phyloP scores from a whole-genome alignment of 2,113 vertebrate species.

The Toxotes chatareus region DNA sequence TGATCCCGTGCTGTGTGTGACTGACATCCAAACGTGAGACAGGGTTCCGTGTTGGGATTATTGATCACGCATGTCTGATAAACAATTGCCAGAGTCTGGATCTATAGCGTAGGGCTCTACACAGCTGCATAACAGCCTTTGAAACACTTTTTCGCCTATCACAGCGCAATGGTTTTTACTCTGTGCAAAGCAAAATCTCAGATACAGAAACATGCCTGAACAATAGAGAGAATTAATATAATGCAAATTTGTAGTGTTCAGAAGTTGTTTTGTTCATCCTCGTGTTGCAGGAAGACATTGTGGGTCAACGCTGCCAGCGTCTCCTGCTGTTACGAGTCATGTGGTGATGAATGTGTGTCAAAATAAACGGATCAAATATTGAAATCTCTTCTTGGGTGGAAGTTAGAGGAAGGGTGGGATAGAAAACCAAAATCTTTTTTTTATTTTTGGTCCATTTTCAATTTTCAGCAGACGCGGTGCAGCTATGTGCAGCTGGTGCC shows the following conservation, averaged over 20 bases:
- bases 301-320: background rate
- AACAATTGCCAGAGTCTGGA: background rate
- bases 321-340: conserved; percentile 26
- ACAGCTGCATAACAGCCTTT: background rate
- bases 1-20: conserved; percentile 21
- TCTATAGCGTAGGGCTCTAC: conserved; percentile 7
- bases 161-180: background rate
- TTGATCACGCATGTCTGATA: conserved; percentile 34
- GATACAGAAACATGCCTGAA: conserved; percentile 1
- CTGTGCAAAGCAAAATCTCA: background rate
- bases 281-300: conserved; percentile 3
- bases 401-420: background rate
- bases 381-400: background rate
- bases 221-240: conserved; percentile 13
- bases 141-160: background rate
- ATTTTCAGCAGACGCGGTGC: background rate
- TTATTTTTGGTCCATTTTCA: background rate
- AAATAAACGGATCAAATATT: conserved; percentile 27
- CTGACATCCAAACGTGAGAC: conserved; percentile 26
- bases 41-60: conserved; percentile 30
- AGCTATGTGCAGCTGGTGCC: background rate
- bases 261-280: conserved; percentile 9
- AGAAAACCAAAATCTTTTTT: background rate
- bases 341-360: conserved; percentile 17
- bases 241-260: background rate